Evolutionary conservation across 2,888 invertebrate genomes (phyloP).

Genomic region (Notodonta ziczac): DNA sequence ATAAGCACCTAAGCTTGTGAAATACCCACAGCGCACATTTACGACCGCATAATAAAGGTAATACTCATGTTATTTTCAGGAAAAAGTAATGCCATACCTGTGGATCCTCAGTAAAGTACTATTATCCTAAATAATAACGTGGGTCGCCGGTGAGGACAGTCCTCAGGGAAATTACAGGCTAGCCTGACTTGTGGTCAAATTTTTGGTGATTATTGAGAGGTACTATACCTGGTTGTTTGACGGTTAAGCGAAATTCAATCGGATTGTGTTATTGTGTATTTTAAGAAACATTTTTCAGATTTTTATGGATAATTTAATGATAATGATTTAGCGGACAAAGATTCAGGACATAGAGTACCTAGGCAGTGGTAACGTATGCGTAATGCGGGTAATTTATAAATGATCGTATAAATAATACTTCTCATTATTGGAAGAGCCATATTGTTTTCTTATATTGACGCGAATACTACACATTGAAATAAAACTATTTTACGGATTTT

Average conservation of each 20-base stretch:
- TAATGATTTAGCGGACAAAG: too few relatives aligned
- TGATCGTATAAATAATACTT: too few relatives aligned
- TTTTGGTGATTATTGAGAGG: conserved; percentile 7
- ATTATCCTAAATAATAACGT: conserved; percentile 65
- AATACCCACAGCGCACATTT: conserved; percentile 5
- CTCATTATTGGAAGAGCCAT: too few relatives aligned
- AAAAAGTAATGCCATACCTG: conserved; percentile 25
- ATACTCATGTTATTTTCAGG: conserved; percentile 23
- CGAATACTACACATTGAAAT: too few relatives aligned
- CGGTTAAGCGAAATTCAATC: background rate
- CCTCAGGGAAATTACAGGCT: conserved; percentile 64
- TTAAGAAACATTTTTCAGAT: too few relatives aligned
- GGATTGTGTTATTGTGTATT: too few relatives aligned
- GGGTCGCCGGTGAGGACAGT: conserved; percentile 38
- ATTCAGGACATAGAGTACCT: too few relatives aligned
- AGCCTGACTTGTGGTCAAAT: conserved; percentile 21
- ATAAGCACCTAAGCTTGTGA: background rate
- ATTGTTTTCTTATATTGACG: too few relatives aligned
- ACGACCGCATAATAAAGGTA: conserved; percentile 11
- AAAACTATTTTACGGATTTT: too few relatives aligned
- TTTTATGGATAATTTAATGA: too few relatives aligned
- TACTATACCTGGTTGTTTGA: background rate
- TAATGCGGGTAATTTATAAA: too few relatives aligned
- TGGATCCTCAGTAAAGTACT: conserved; percentile 18
- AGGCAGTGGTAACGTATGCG: too few relatives aligned